Evolutionary conservation across 2,888 invertebrate genomes (phyloP), one percentile per base, ranked within the genome.

Genomic region (Cotesia congregata): DNA sequence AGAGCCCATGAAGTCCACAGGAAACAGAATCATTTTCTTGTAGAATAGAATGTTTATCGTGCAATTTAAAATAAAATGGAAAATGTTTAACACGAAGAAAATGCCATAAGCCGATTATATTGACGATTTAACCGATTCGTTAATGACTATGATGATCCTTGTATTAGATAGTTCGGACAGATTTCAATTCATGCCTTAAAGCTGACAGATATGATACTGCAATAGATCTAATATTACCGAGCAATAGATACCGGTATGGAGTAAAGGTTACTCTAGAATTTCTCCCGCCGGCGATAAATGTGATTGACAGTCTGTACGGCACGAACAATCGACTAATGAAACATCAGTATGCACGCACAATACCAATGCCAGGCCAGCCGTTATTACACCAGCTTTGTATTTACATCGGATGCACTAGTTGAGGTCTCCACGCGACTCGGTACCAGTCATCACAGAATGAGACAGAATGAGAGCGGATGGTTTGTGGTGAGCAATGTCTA

Each of bases 241-340:
- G 79, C 70, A 79, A 71, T 73, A 67, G 77, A 79, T 73, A 75
- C 62, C 65, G 72, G 79, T 76, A 77, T 70, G 75, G 67, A 71
- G 70, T 78, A 70, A 67, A 73, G 79, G 82, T 80, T 76, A 77
- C 77, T 79, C 82, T 82, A 82, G 82, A 81, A 83, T 81, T 50
- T 50, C 77, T 80, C 84, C 84, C 84, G 81, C 82, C 83, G 84
- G 85, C 82, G 74, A 83, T 84, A 82, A 82, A 85, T 83, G 86
- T 88, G 87, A 88, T 87, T 87, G 88, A 87, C 88, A 88, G 86
- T 82, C 82, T 82, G 83, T 84, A 83, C 82, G 80, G 83, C 82
- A 87, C 83, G 86, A 87, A 85, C 86, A 85, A 85, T 86, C 83
- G 84, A 84, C 86, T 88, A 87, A 88, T 88, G 87, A 88, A 87